Evolutionary conservation across 2,888 invertebrate genomes (phyloP), one percentile per base, ranked within the genome.

Genomic region (Baccha elongata): DNA sequence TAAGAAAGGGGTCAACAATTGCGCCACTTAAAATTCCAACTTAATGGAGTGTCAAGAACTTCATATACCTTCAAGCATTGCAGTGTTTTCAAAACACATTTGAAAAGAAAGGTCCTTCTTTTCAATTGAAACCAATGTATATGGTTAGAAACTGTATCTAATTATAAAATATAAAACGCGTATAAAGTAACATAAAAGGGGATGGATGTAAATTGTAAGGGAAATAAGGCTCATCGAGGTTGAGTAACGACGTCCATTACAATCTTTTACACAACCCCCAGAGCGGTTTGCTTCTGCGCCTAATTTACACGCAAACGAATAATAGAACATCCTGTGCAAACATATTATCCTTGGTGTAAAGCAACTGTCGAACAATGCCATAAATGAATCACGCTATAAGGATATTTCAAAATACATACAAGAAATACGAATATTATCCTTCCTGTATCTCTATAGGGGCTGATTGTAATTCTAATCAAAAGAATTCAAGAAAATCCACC

Each of bases 241-340:
- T 71, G 65, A 58, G 44, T 29, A 60, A 42, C 46, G 60, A 37
- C 35, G 29, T 8, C 58, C 60, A 76, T 71, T 67, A 65, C 64
- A 81, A 58, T 58, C 40, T 37, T 15, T 60, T 60, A 60, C 60
- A 60, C 60, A 60, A 71, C 83, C 83, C 83, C 83, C 76, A 72
- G 68, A 83, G 83, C 78, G 83, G 83, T 83, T 78, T 83, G 83
- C 83, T 83, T 68, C 83, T 83, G 83, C 83, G 83, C 83, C 72
- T 83, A 83, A 83, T 83, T 83, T 83, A 83, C 83, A 83, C 83
- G 83, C 83, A 83, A 78, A 83, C 78, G 83, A 72, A 83, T 83
- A 83, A 83, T 83, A 55, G 55, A 78, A 78, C 35, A 78, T 73
- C 78, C 78, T 83, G 78, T 83, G 72, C 83, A 83, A 83, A 83